Conservation (phyloP, 2,113 vertebrate genomes). For the Fulmarus glacialis region DNA sequence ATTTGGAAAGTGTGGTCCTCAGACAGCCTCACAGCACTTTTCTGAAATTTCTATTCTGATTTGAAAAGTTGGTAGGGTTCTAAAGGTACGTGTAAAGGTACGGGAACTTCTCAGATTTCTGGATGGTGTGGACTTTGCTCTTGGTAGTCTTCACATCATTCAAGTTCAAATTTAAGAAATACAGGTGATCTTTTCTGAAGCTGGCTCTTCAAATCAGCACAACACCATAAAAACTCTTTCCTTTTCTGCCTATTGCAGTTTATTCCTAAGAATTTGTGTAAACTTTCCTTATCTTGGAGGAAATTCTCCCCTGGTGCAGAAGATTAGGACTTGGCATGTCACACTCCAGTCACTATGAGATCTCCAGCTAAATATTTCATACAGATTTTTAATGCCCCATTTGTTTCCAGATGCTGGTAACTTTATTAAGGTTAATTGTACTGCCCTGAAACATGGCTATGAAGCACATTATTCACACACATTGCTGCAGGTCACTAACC, state of each 20-base stretch:
- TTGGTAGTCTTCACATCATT: not conserved
- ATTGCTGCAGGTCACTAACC: not conserved
- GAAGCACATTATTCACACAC: slow-evolving; percentile 30
- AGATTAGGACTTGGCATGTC: not conserved
- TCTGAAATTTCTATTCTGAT: not conserved
- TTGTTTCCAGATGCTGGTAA: slow-evolving; percentile 59
- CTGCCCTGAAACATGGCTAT: slow-evolving; percentile 18
- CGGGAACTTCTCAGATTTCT: not conserved
- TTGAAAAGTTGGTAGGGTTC: not conserved
- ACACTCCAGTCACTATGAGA: not conserved
- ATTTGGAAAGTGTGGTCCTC: not conserved
- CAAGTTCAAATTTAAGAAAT: not conserved
- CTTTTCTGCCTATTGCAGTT: not conserved
- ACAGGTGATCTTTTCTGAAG: not conserved
- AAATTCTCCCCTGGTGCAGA: not conserved
- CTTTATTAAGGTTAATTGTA: slow-evolving; percentile 67
- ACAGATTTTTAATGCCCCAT: slow-evolving; percentile 48
- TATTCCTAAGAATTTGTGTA: not conserved
- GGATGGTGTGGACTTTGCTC: not conserved
- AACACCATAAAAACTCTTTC: not conserved
- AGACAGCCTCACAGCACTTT: not conserved
- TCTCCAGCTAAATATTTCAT: slow-evolving; percentile 45
- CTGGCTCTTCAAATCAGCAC: not conserved
- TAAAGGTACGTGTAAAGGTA: not conserved
- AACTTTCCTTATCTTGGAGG: not conserved